Base-by-base conservation (phyloP, 2,797 vertebrate genomes). In the Acridotheres tristis region DNA sequence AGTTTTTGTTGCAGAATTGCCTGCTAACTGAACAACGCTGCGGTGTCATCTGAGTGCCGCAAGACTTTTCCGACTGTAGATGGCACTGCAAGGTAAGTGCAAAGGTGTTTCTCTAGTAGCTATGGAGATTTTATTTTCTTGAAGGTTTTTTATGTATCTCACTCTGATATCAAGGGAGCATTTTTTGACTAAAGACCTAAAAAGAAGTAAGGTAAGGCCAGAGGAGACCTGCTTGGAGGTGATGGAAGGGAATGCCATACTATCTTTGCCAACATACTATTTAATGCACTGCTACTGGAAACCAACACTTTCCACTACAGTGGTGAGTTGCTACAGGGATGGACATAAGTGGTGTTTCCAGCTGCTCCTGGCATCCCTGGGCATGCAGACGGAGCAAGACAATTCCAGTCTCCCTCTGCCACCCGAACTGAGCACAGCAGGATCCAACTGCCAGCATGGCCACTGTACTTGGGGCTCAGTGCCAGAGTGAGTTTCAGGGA, bases 71-170 rank as follows among this genome's bases (percentile, higher is more conserved):
- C 2, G 40, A 74, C 92, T 68, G 68, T 77, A 97, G 95, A 85
- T 96, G 93, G 90, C 94, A 78, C 81, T 94, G 54, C 74, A 76
- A 73, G 62, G 73, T 88, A 92, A 95, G 3, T 30, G 42, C 79
- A 88, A 78, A 91, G 21, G 23, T 61, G n/a, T 14, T 6, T 26
- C 26, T 34, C 22, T 27, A 2, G 6, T 5, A 5, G 29, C 58
- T 38, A 16, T 6, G 45, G 48, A 48, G 55, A 40, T 81, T 58
- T 63, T 34, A 65, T 14, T 59, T 30, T 72, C 43, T 12, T 50
- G 27, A 65, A 36, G 36, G 18, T 8, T 73, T 78, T 51, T 42
- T 8, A 36, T 53, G 20, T 67, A 18, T 50, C 45, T 30, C 26
- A 18, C 26, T 45, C 54, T 67, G 22, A 48, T 13, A 42, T 42